Conservation (phyloP, 2,797 vertebrate genomes). For the Astyanax mexicanus region DNA sequence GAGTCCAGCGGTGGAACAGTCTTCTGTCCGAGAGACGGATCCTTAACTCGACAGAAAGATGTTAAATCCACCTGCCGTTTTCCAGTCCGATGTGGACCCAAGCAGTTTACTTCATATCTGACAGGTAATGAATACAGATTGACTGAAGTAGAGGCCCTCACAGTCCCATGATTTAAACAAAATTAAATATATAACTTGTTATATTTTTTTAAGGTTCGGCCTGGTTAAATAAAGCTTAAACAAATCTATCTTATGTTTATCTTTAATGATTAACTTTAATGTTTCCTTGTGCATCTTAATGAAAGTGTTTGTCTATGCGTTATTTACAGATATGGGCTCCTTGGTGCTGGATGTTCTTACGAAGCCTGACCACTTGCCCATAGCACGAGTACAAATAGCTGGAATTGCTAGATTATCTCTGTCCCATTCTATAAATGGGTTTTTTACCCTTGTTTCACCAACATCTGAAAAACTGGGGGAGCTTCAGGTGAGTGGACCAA, state of each 20-base stretch:
- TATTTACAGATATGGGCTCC: conserved; percentile 89
- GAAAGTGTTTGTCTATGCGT: conserved; percentile 17
- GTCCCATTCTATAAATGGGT: conserved; percentile 85
- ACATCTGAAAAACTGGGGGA: conserved; percentile 92
- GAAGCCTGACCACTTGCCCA: conserved; percentile 85
- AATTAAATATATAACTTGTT: no score
- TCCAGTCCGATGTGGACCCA: conserved; percentile 89
- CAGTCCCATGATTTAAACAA: no score
- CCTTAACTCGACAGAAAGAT: conserved; percentile 75
- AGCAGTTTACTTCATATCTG: conserved; percentile 92
- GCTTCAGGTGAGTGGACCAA: conserved; percentile 90
- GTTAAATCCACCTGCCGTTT: conserved; percentile 86
- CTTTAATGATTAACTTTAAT: not conserved
- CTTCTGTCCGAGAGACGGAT: conserved; percentile 84
- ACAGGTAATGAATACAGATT: conserved; percentile 79
- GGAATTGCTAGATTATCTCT: conserved; percentile 86
- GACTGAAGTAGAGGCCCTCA: no score
- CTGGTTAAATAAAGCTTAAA: no score
- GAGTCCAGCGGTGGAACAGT: conserved; percentile 88
- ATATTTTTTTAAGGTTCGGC: no score
- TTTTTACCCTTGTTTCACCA: conserved; percentile 88
- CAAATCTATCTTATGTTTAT: no score
- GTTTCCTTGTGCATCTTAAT: not conserved
- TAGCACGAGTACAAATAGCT: conserved; percentile 85
- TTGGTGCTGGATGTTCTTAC: conserved; percentile 90